phyloP scores from a whole-genome alignment of 1,140 invertebrate genomes.

The Notospermus geniculatus region DNA sequence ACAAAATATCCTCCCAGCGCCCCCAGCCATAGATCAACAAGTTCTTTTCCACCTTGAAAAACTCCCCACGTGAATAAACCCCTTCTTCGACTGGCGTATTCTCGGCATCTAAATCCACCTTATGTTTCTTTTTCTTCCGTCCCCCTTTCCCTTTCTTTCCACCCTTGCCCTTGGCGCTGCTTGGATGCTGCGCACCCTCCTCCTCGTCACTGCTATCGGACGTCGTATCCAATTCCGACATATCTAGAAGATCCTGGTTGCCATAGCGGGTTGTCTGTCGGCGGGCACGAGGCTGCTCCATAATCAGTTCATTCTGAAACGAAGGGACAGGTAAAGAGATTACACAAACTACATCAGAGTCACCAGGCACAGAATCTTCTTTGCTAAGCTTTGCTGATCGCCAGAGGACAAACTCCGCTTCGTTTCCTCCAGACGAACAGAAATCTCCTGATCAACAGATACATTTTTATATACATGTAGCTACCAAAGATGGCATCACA shows the following conservation, averaged over 20 bases:
- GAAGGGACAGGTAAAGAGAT: constrained; percentile 25
- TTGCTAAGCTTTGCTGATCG: too few relatives aligned
- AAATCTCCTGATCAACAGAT: too few relatives aligned
- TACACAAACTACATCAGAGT: too few relatives aligned
- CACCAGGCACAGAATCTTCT: too few relatives aligned
- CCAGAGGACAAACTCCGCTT: not conserved
- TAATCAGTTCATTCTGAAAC: constrained; percentile 78
- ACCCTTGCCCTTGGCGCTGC: constrained; percentile 56
- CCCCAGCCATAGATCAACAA: constrained; percentile 96
- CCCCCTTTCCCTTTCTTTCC: constrained; percentile 68
- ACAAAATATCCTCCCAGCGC: constrained; percentile 89
- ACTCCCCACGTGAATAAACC: constrained; percentile 60
- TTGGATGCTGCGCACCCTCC: constrained; percentile 38
- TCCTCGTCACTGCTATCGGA: constrained; percentile 75
- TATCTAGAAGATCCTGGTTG: constrained; percentile 70
- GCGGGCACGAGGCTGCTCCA: constrained; percentile 89
- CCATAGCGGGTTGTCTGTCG: constrained; percentile 96
- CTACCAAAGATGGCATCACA: not conserved
- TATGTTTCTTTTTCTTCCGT: constrained; percentile 28
- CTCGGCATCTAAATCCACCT: constrained; percentile 64
- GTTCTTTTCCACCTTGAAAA: constrained; percentile 75
- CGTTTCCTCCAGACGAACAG: too few relatives aligned
- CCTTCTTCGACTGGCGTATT: constrained; percentile 37
- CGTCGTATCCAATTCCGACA: constrained; percentile 84
- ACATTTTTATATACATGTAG: too few relatives aligned